Conservation (phyloP, 2,113 vertebrate genomes). For the Drymodes brunneopygia region DNA sequence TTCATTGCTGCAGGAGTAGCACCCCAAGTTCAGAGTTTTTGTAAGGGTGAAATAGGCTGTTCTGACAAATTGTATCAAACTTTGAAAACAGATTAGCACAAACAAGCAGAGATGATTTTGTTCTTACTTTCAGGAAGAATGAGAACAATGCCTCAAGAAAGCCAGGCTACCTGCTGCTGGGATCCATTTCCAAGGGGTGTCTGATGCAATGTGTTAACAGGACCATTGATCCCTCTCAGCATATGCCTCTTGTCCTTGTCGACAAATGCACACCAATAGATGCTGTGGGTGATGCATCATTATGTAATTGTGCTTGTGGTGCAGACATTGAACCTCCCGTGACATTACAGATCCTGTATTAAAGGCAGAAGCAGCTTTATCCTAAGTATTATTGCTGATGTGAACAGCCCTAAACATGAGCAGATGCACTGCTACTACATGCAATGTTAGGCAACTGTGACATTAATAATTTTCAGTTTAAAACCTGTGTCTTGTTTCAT, state of each 20-base stretch:
- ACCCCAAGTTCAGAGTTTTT: rapidly evolving
- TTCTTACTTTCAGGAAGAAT: not conserved
- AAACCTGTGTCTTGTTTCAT: not conserved
- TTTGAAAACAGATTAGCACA: not conserved
- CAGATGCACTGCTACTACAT: not conserved
- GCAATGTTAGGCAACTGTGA: not conserved
- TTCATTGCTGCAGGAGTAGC: not conserved
- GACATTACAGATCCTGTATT: conserved; percentile 43
- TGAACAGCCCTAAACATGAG: not conserved
- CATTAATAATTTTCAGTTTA: not conserved
- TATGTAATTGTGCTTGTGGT: conserved; percentile 21
- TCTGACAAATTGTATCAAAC: not conserved
- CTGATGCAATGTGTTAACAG: not conserved
- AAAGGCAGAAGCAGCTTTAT: conserved; percentile 49
- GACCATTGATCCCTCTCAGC: not conserved
- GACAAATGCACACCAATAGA: not conserved
- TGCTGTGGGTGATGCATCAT: not conserved
- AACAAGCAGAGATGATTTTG: not conserved
- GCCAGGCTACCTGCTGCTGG: not conserved
- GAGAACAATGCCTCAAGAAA: not conserved
- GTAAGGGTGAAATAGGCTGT: not conserved
- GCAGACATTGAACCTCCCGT: not conserved
- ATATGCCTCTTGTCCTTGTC: not conserved
- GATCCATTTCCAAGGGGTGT: not conserved
- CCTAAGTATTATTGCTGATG: not conserved